These are phyloP conservation scores for Chrysocyon brachyurus DNA, from an alignment of 2,797 vertebrate genomes.

Conservation along the genomic window DNA sequence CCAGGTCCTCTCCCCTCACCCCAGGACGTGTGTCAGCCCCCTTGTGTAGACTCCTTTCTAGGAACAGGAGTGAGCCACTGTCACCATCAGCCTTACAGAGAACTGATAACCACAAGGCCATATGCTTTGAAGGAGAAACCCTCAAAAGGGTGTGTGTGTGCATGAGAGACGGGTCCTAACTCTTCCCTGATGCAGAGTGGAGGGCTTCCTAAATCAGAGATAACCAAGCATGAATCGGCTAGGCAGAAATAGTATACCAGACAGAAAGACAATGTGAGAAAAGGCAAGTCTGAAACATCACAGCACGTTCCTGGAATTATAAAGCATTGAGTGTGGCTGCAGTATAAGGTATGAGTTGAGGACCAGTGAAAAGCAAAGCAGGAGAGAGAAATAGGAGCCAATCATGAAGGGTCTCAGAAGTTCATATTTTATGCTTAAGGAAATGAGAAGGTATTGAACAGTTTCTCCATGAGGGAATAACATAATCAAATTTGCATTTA, in stretches of 20 bases:
- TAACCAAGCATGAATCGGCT: no score
- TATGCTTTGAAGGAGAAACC: neutral
- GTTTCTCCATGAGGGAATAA: neutral
- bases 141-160: neutral
- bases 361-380: neutral
- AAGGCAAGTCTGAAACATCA: neutral
- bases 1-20: constrained; percentile 89
- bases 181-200: neutral
- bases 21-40: neutral
- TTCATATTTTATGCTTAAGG: neutral
- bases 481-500: neutral
- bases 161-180: neutral
- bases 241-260: neutral
- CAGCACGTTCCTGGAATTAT: accelerated
- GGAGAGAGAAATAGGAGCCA: neutral
- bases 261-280: neutral
- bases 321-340: neutral
- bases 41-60: accelerated
- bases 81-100: neutral
- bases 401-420: neutral
- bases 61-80: neutral
- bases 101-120: neutral
- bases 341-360: neutral
- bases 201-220: neutral
- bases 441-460: neutral